Evolutionary conservation across 2,113 vertebrate species (phyloP), one percentile per base, ranked within the genome.

Genomic region (Willisornis vidua): DNA sequence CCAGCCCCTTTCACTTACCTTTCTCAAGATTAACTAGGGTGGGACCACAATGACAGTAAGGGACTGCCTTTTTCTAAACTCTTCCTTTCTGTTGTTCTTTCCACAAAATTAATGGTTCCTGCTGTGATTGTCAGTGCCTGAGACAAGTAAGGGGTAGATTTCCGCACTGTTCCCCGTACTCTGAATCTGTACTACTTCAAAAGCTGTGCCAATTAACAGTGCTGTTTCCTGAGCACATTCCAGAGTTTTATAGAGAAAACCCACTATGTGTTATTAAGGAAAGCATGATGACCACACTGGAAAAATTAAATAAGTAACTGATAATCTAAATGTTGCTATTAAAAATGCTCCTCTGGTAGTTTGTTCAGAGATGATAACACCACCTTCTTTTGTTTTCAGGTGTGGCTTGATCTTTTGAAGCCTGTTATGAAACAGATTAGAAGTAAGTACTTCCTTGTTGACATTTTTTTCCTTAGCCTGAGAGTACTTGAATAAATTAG

Each of bases 351-450:
- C 43, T 76, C 71, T 83, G 3, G 7, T 37, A 15, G 61, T 72
- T 81, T 83, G 33, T 86, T 96, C 70, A 83, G 87, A 91, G 55
- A 23, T 77, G 11, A 8, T 93, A 90, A 70, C 66, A 33, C 57
- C 71, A 93, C 73, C 54, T 13, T 96, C n/a, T 90, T 92, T 45
- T 96, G 41, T 72, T 96, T 96, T 62, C 96, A 99, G 99, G 99
- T 99, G 78, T 99, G 99, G 99, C 98, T 99, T 54, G 99, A 99
- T 97, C 99, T 99, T 86, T 97, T 99, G 97, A 99, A 99, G 94
- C 99, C 99, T 72, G 98, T 99, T 93, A 98, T 98, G 91, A 99
- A 99, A 92, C 99, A 99, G 97, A 99, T 99, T 85, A 98, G 98
- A 98, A 98, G 99, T 99, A 98, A 99, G 99, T 99, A 93, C 65